A percentile compares a stretch with the other conserved stretches of the same genome.
Evolutionary conservation across 2,113 vertebrate genomes (phyloP).

Genomic region (Maccullochella peelii): DNA sequence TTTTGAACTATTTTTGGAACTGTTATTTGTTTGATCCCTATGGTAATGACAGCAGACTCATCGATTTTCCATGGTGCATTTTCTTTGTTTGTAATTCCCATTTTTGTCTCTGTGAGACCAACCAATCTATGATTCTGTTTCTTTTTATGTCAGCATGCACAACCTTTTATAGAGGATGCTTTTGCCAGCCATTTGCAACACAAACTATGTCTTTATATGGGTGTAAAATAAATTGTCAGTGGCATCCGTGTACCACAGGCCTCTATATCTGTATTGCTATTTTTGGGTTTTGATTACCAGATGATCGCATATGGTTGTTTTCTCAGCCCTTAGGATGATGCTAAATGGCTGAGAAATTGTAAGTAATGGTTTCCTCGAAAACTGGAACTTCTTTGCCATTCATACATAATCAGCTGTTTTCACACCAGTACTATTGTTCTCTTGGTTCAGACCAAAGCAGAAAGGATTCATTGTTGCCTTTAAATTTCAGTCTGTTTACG

Average conservation of each 20-base stretch:
- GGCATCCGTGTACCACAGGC: not conserved
- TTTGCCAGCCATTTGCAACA: not conserved
- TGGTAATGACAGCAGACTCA: constrained; percentile 31
- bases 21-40: constrained; percentile 13
- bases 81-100: constrained; percentile 30
- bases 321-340: not conserved
- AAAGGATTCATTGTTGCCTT: constrained; percentile 19
- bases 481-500: not conserved
- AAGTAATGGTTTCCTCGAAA: not conserved
- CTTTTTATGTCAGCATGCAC: constrained; percentile 13
- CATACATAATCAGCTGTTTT: not conserved
- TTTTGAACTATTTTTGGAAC: constrained; percentile 30
- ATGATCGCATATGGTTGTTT: not conserved
- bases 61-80: constrained; percentile 26
- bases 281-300: constrained; percentile 8
- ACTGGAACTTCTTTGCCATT: not conserved
- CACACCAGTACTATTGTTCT: not conserved
- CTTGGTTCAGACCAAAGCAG: not conserved
- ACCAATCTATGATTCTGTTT: constrained; percentile 23
- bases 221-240: not conserved
- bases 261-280: not conserved
- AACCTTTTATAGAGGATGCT: not conserved
- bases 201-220: constrained; percentile 8
- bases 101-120: constrained; percentile 28
- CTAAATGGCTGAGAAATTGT: constrained; percentile 7